These are phyloP conservation scores for Orientallactaga bullata DNA, from an alignment of 2,113 vertebrate genomes.

Conservation along the genomic window DNA sequence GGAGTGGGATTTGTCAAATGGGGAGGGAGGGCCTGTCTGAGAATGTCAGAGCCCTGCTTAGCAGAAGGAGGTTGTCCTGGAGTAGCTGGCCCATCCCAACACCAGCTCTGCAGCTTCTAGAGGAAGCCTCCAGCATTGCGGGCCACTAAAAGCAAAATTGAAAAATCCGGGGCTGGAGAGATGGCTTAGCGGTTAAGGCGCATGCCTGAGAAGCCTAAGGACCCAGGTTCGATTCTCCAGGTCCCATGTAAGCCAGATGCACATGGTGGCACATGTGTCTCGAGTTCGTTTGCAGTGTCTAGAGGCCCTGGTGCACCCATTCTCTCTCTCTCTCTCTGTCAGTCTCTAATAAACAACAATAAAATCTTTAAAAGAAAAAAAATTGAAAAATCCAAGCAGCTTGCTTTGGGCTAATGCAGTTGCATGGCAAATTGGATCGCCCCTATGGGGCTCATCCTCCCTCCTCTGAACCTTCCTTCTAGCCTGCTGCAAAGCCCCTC, in stretches of 20 bases:
- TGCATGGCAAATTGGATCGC: background rate
- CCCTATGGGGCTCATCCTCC: background rate
- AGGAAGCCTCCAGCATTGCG: background rate
- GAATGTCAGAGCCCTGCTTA: constrained; percentile 62
- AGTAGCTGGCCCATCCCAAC: background rate
- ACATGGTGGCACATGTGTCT: no score
- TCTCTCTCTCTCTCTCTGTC: no score
- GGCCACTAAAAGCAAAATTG: no score
- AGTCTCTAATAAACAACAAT: no score
- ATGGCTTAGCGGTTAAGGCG: no score
- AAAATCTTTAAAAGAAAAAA: no score
- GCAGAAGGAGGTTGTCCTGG: constrained; percentile 42
- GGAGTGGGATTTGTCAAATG: constrained; percentile 51
- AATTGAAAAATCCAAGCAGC: accelerated
- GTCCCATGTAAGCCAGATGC: no score
- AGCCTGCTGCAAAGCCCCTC: background rate
- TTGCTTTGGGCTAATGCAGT: background rate
- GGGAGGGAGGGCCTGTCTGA: constrained; percentile 60
- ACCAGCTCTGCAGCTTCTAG: background rate
- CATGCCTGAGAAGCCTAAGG: no score
- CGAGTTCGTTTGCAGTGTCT: no score
- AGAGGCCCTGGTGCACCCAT: no score
- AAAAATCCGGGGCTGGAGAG: no score
- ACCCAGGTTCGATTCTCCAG: no score
- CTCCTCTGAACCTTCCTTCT: background rate